Percentiles rank a stretch among this genome's conserved stretches.
These are phyloP conservation scores for Emmelina monodactyla DNA, from an alignment of 2,888 invertebrate species.

Conservation along the genomic window DNA sequence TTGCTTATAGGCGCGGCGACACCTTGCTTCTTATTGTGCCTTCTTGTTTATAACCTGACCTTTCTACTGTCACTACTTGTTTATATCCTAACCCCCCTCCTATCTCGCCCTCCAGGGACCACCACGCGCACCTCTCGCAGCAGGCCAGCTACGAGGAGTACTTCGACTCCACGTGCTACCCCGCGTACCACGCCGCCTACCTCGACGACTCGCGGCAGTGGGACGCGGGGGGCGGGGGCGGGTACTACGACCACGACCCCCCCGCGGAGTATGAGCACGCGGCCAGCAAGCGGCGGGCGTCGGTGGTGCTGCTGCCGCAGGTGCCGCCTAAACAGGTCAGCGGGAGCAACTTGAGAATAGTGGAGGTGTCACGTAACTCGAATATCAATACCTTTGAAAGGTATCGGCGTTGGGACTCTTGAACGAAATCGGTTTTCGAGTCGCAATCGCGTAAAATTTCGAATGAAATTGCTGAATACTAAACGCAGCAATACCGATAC, in stretches of 20 bases:
- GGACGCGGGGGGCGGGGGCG: slow-evolving; percentile 73
- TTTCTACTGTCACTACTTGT: too few relatives aligned
- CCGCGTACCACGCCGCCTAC: slow-evolving; percentile 64
- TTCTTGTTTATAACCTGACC: too few relatives aligned
- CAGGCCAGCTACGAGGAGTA: slow-evolving; percentile 71
- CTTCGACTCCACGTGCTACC: slow-evolving; percentile 70
- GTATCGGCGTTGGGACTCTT: too few relatives aligned
- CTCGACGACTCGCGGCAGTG: slow-evolving; percentile 75
- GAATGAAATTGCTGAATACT: too few relatives aligned
- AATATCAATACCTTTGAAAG: too few relatives aligned
- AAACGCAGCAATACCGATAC: too few relatives aligned
- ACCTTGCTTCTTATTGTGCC: neutral
- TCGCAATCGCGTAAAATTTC: too few relatives aligned
- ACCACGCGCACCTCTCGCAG: slow-evolving; percentile 53
- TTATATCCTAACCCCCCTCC: too few relatives aligned
- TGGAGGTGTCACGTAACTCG: too few relatives aligned
- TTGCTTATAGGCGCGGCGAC: too few relatives aligned
- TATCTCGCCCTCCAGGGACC: slow-evolving; percentile 64
- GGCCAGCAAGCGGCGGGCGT: slow-evolving; percentile 61
- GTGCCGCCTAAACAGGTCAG: slow-evolving; percentile 52
- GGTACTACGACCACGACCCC: slow-evolving; percentile 46
- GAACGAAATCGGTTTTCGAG: too few relatives aligned
- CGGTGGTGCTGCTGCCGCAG: slow-evolving; percentile 59
- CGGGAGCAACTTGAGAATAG: too few relatives aligned
- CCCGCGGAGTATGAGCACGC: slow-evolving; percentile 67